Conservation (phyloP, 2,113 vertebrate species). For the Calcarius ornatus region DNA sequence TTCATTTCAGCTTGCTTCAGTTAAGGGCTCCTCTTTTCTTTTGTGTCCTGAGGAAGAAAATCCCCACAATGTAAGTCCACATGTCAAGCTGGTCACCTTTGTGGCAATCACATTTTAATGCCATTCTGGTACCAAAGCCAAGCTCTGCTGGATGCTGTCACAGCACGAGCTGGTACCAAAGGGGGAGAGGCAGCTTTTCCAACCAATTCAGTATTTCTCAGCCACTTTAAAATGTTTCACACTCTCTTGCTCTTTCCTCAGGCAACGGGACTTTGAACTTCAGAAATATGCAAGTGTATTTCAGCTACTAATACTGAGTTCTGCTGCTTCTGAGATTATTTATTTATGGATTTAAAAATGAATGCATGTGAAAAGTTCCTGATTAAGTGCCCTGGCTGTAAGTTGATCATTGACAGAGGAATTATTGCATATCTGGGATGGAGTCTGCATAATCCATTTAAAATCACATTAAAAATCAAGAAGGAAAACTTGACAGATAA, state of each 20-base stretch:
- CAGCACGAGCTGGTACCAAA: neutral
- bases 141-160: neutral
- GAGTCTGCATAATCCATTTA: neutral
- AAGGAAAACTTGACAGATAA: neutral
- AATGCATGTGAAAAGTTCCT: neutral
- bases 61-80: neutral
- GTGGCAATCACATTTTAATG: neutral
- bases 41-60: neutral
- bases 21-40: neutral
- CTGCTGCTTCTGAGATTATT: conserved; percentile 11
- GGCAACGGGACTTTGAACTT: neutral
- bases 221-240: neutral
- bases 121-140: neutral
- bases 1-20: neutral
- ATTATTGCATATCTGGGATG: neutral
- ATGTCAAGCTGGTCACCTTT: neutral
- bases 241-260: neutral
- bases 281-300: neutral
- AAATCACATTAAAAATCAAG: neutral
- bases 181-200: neutral
- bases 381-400: neutral
- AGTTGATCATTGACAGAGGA: neutral
- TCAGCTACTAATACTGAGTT: neutral
- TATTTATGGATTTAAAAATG: conserved; percentile 28
- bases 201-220: neutral